Evolutionary conservation across 2,113 vertebrate genomes (phyloP).

Genomic region (Ctenomys sociabilis): DNA sequence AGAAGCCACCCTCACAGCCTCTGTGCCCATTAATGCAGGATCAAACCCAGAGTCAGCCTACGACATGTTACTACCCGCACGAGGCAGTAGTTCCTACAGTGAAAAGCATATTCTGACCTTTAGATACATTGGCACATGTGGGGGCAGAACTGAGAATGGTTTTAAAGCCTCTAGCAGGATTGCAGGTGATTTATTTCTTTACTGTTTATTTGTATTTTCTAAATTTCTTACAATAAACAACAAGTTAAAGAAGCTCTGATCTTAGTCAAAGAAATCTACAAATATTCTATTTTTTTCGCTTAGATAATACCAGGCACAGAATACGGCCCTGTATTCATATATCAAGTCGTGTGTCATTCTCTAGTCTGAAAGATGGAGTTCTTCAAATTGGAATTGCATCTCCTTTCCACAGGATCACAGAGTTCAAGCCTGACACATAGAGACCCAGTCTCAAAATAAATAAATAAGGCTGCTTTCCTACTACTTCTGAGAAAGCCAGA

Average conservation of each 20-base stretch:
- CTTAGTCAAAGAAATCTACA: not conserved
- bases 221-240: not conserved
- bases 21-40: not conserved
- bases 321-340: not conserved
- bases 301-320: not conserved
- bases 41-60: not conserved
- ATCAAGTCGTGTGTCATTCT: not conserved
- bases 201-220: not conserved
- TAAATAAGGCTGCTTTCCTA: not conserved
- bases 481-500: not conserved
- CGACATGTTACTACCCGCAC: fast-evolving
- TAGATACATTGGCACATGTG: fast-evolving
- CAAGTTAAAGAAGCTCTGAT: not conserved
- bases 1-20: not conserved
- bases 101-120: too few species aligned
- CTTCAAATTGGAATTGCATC: not conserved
- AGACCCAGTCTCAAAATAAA: not conserved
- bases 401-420: not conserved
- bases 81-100: not conserved
- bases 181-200: not conserved
- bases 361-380: not conserved
- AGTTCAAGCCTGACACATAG: not conserved
- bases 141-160: not conserved
- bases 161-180: not conserved
- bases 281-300: not conserved